These are phyloP conservation scores for Phalacrocorax aristotelis DNA, from an alignment of 2,113 vertebrate species.

Conservation along the genomic window DNA sequence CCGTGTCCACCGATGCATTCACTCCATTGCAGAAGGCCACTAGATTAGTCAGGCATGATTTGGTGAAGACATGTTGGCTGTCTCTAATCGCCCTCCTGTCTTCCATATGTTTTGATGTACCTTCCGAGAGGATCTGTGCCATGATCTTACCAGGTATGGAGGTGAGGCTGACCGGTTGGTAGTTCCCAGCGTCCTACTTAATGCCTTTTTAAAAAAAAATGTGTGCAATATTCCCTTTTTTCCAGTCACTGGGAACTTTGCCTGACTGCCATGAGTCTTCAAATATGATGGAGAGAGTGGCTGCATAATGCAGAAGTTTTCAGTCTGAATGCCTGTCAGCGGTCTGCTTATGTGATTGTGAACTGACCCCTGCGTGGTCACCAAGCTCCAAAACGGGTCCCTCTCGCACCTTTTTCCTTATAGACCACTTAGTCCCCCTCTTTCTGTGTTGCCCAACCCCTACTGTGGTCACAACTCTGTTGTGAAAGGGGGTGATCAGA, in stretches of 20 bases:
- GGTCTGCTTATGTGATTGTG: background rate
- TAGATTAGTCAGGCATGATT: background rate
- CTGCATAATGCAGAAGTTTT: background rate
- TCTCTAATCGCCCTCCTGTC: background rate
- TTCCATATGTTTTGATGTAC: background rate
- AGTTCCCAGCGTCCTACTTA: background rate
- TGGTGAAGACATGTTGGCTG: background rate
- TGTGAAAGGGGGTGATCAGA: background rate
- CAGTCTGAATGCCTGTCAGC: background rate
- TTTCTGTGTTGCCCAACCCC: background rate
- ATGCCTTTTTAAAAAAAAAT: background rate
- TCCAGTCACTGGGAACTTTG: background rate
- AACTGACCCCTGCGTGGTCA: background rate
- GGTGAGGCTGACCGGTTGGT: background rate
- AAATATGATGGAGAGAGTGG: too few species aligned
- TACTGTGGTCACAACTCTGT: background rate
- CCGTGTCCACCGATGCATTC: background rate
- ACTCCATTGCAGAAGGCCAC: too few species aligned
- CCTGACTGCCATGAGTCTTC: background rate
- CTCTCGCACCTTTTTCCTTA: background rate
- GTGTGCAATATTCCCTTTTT: background rate
- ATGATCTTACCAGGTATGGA: background rate
- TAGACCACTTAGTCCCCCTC: background rate
- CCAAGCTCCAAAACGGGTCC: background rate
- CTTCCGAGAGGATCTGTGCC: background rate